Conservation (phyloP, 2,797 vertebrate species). For the Margarornis squamiger region DNA sequence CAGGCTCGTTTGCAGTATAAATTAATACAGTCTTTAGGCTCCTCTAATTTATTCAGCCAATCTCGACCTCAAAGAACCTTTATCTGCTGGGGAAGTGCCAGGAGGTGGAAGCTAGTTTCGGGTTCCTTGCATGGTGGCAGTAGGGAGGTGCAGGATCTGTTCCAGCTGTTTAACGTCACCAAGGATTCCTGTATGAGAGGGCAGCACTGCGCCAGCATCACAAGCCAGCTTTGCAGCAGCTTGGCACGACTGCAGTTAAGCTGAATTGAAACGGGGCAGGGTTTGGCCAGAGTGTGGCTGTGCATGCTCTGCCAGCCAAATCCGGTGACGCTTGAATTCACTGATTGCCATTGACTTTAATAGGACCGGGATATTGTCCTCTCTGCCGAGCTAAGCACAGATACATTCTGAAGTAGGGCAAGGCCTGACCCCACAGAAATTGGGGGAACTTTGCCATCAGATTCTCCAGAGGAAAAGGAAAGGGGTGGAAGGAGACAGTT, state of each 20-base stretch:
- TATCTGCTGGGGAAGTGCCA: slow-evolving; percentile 7
- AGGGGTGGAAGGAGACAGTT: not conserved
- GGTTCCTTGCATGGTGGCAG: not conserved
- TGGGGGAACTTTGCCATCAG: not conserved
- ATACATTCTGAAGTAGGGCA: not conserved
- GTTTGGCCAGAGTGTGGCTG: not conserved
- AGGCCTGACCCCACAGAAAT: not conserved
- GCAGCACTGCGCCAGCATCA: not conserved
- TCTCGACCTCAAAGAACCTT: slow-evolving; percentile 8
- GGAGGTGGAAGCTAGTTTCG: not conserved
- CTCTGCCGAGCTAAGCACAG: not conserved
- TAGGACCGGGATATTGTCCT: not conserved
- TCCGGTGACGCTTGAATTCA: slow-evolving; percentile 1
- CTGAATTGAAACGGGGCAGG: not conserved
- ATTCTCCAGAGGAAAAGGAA: not conserved
- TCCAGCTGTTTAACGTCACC: slow-evolving; percentile 40
- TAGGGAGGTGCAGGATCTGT: not conserved
- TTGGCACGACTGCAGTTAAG: not conserved
- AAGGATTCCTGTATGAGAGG: slow-evolving; percentile 5
- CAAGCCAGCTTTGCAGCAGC: not conserved
- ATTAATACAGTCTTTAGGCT: not conserved
- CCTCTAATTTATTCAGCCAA: not conserved
- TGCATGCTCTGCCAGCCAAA: not conserved
- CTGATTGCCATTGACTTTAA: slow-evolving; percentile 33
- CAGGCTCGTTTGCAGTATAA: not conserved